A percentile compares a stretch with the other conserved stretches of the same genome.
These are phyloP conservation scores for Poeciliopsis retropinna DNA, from an alignment of 2,113 vertebrate species.

Conservation along the genomic window DNA sequence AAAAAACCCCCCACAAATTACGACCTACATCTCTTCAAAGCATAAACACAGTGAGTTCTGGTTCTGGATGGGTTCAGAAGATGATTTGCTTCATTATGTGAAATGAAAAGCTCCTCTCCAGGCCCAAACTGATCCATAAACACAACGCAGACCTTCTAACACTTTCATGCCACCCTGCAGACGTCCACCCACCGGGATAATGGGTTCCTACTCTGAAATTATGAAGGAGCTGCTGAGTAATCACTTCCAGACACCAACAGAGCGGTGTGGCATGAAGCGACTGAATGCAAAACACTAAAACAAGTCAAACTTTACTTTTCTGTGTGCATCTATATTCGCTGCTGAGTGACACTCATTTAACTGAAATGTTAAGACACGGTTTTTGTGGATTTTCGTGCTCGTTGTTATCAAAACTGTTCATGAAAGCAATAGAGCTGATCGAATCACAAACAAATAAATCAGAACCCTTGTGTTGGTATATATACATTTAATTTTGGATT, in stretches of 20 bases:
- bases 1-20: no score
- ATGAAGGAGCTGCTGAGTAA: constrained; percentile 8
- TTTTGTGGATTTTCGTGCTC: no score
- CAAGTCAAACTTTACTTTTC: constrained; percentile 7
- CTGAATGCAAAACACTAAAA: constrained; percentile 4
- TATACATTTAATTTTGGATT: no score
- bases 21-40: no score
- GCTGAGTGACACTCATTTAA: neutral
- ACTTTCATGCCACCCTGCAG: neutral
- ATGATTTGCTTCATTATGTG: neutral
- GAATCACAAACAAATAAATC: no score
- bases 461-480: no score
- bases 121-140: neutral
- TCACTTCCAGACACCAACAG: constrained; percentile 8
- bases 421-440: no score
- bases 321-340: neutral
- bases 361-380: no score
- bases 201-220: constrained; percentile 23
- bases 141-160: neutral
- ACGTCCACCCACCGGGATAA: neutral
- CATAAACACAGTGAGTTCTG: neutral
- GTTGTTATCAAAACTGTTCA: no score
- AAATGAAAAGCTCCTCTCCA: constrained; percentile 27
- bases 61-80: constrained; percentile 27
- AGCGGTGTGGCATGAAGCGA: neutral